Evolutionary conservation across 1,140 invertebrate species (phyloP).

Genomic region (Megalopta genalis): DNA sequence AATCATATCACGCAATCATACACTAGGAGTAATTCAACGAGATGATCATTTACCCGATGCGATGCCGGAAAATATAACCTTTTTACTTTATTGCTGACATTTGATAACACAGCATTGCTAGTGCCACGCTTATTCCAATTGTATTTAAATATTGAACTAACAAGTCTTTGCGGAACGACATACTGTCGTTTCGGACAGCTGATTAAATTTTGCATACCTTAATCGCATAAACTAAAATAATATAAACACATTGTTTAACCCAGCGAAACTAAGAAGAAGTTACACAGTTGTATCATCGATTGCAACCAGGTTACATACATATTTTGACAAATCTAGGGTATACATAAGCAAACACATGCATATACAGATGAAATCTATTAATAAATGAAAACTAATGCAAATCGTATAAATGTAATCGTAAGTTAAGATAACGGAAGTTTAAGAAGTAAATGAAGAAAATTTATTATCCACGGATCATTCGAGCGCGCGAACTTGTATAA

Average conservation of each 20-base stretch:
- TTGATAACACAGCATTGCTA: not conserved
- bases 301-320: no score
- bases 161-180: conserved; percentile 12
- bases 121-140: not conserved
- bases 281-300: no score
- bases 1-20: not conserved
- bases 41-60: conserved; percentile 50
- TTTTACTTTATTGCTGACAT: conserved; percentile 20
- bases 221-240: conserved; percentile 14
- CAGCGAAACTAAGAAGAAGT: no score
- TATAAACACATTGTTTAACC: not conserved
- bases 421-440: no score
- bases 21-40: not conserved
- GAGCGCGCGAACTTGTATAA: no score
- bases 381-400: no score
- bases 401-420: no score
- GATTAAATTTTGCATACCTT: conserved; percentile 69
- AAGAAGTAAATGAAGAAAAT: no score
- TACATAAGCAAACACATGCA: no score
- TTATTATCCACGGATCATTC: no score
- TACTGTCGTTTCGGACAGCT: conserved; percentile 52
- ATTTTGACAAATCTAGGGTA: no score
- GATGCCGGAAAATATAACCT: conserved; percentile 49
- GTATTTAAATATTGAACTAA: conserved; percentile 15
- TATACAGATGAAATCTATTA: no score